These are phyloP conservation scores for Siderastrea siderea DNA, from an alignment of 92 coral and sea anemone species.

Conservation along the genomic window DNA sequence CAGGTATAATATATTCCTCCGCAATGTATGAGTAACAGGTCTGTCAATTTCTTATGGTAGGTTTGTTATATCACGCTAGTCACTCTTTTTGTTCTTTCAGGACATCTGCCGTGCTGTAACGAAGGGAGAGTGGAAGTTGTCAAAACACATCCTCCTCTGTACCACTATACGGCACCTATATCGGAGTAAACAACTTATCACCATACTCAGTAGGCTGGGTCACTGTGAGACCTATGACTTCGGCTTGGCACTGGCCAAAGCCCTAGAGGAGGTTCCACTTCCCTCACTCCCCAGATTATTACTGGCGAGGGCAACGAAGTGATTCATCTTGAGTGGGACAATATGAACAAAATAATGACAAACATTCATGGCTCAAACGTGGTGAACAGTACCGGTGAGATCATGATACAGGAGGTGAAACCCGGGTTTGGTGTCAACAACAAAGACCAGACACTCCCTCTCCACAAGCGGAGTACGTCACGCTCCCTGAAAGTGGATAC, in stretches of 20 bases:
- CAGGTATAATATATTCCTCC: conserved; percentile 6
- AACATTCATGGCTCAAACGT: conserved; percentile 63
- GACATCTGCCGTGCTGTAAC: conserved; percentile 51
- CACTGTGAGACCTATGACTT: conserved; percentile 65
- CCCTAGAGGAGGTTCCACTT: conserved; percentile 53
- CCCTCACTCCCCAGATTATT: conserved; percentile 49
- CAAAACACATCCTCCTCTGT: conserved; percentile 59
- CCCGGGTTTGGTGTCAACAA: conserved; percentile 36
- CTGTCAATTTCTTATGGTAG: not conserved
- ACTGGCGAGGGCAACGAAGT: conserved; percentile 47
- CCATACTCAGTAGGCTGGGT: conserved; percentile 50
- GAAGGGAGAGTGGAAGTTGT: conserved; percentile 49
- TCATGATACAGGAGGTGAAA: conserved; percentile 56
- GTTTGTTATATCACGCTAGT: not conserved
- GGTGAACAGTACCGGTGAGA: conserved; percentile 56
- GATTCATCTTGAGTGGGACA: conserved; percentile 57
- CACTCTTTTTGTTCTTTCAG: not conserved
- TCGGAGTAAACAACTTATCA: conserved; percentile 57
- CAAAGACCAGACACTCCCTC: conserved; percentile 37
- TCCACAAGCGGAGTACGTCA: not conserved
- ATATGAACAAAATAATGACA: conserved; percentile 53
- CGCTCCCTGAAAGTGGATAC: too few species aligned
- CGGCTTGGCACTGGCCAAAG: conserved; percentile 53
- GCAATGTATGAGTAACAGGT: conserved; percentile 39
- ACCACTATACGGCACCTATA: conserved; percentile 48